These are phyloP conservation scores for Emydoidea blandingii DNA, from an alignment of 2,797 vertebrate genomes.

Conservation along the genomic window DNA sequence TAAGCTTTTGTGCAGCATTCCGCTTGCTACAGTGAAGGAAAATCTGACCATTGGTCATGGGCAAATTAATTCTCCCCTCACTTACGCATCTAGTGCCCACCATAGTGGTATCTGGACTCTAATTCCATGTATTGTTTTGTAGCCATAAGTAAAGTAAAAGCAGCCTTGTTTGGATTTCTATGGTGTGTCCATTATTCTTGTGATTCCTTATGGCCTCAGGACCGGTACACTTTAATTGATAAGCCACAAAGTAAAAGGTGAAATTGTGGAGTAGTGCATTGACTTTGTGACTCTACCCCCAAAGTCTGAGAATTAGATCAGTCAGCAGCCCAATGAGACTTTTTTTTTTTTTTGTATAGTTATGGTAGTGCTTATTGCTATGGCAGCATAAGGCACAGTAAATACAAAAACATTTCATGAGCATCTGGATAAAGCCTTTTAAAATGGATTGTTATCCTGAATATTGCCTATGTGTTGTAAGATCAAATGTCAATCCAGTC, in stretches of 20 bases:
- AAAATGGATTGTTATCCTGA: not conserved
- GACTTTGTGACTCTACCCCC: not conserved
- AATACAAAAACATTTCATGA: not conserved
- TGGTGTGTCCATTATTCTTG: not conserved
- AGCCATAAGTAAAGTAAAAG: not conserved
- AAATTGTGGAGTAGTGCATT: not conserved
- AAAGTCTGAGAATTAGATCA: not conserved
- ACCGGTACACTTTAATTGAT: not conserved
- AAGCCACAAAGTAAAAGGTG: not conserved
- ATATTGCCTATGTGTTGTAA: not conserved
- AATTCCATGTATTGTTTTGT: not conserved
- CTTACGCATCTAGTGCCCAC: not conserved
- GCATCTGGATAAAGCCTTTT: not conserved
- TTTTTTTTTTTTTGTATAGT: not conserved
- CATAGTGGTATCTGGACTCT: not conserved
- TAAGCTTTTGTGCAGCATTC: not conserved
- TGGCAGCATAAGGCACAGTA: not conserved
- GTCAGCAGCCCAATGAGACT: not conserved
- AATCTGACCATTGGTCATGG: not conserved
- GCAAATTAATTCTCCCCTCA: not conserved
- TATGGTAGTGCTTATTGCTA: not conserved
- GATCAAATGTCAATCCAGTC: not conserved
- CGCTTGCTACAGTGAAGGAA: not conserved
- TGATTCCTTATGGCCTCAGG: not conserved
- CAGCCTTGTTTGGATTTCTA: not conserved